phyloP scores from a whole-genome alignment of 2,797 vertebrate genomes.

The Psittacula echo region DNA sequence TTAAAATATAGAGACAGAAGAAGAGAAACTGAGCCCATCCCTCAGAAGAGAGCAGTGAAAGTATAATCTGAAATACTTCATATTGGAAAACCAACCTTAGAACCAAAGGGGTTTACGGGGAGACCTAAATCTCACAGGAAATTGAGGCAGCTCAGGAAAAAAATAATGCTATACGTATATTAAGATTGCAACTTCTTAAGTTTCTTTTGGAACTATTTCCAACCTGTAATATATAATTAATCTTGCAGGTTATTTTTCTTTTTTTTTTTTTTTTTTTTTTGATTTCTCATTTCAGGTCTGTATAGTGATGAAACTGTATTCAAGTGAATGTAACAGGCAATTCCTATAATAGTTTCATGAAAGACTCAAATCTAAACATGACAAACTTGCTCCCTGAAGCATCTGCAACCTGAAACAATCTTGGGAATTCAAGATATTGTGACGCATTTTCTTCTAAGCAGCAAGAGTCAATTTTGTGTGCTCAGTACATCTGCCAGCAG shows the following conservation, averaged over 20 bases:
- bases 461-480: background rate
- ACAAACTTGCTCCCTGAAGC: background rate
- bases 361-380: background rate
- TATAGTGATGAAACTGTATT: background rate
- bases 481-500: background rate
- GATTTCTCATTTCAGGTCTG: background rate
- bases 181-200: background rate
- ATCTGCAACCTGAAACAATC: background rate
- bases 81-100: background rate
- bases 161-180: background rate
- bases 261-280: background rate
- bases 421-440: background rate
- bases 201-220: background rate
- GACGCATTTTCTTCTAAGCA: background rate
- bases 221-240: background rate
- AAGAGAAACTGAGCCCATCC: background rate
- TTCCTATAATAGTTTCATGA: background rate
- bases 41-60: background rate
- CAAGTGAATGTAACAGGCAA: background rate
- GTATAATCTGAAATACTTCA: background rate
- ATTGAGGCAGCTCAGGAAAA: background rate
- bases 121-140: background rate
- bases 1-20: background rate
- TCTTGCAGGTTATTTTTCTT: background rate
- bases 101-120: accelerated